These are phyloP conservation scores for Pleuronectes platessa DNA, from an alignment of 2,113 vertebrate species.

Conservation along the genomic window DNA sequence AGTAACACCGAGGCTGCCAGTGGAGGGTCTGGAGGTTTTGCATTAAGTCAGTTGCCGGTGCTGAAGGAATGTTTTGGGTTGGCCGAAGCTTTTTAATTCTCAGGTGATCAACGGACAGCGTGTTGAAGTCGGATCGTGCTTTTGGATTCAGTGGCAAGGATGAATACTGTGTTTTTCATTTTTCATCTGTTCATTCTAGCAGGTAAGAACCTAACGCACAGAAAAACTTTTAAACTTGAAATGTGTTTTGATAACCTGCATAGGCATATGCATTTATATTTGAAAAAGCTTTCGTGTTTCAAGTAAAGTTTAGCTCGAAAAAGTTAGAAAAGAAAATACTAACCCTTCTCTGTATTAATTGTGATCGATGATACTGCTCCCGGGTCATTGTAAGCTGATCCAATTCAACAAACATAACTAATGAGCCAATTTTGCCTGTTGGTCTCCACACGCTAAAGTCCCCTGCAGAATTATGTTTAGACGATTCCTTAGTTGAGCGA, in stretches of 20 bases:
- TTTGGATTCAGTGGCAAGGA: conserved; percentile 44
- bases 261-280: background rate
- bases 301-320: background rate
- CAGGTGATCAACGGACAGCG: conserved; percentile 24
- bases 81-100: conserved; percentile 49
- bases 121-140: conserved; percentile 33
- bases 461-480: conserved; percentile 24
- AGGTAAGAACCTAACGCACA: conserved; percentile 61
- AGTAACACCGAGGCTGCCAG: conserved; percentile 55
- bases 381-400: conserved; percentile 5
- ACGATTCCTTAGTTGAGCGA: too few species aligned
- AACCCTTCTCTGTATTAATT: background rate
- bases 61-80: conserved; percentile 58
- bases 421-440: background rate
- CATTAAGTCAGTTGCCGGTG: conserved; percentile 35
- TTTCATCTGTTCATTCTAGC: conserved; percentile 57
- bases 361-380: background rate
- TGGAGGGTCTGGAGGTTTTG: conserved; percentile 21
- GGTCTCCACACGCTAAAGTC: conserved; percentile 44
- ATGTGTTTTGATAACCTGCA: background rate
- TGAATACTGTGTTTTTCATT: conserved; percentile 43
- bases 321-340: background rate
- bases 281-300: background rate
- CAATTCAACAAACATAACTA: background rate
- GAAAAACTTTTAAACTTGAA: background rate